Evolutionary conservation across 2,888 invertebrate genomes (phyloP).

Genomic region (Ectemnius cavifrons): DNA sequence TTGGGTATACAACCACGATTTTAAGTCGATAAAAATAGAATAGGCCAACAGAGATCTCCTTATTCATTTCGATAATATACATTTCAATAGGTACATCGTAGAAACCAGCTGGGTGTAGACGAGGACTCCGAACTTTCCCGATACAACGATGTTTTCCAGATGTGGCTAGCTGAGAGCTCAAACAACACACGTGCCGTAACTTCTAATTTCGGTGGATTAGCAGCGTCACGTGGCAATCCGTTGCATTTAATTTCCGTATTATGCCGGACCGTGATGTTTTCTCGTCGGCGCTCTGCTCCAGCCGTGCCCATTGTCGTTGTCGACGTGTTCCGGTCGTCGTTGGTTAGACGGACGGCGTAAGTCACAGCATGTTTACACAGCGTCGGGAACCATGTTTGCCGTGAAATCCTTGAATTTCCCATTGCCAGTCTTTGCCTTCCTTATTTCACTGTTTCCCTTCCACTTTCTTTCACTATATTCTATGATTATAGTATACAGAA

Average conservation of each 20-base stretch:
- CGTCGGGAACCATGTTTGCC: slow-evolving; percentile 65
- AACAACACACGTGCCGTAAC: too few relatives aligned
- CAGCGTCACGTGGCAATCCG: slow-evolving; percentile 15
- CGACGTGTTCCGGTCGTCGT: slow-evolving; percentile 21
- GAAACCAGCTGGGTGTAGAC: too few relatives aligned
- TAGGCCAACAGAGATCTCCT: too few relatives aligned
- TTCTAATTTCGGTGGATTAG: background rate
- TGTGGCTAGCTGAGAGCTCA: too few relatives aligned
- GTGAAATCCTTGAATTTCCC: slow-evolving; percentile 64
- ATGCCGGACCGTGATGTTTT: slow-evolving; percentile 60
- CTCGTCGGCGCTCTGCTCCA: slow-evolving; percentile 42
- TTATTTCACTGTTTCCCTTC: background rate
- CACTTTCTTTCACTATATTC: slow-evolving; percentile 29
- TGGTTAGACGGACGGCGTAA: slow-evolving; percentile 53
- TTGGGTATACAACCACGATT: too few relatives aligned
- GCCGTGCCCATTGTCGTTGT: slow-evolving; percentile 22
- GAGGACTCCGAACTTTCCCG: too few relatives aligned
- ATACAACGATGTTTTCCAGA: too few relatives aligned
- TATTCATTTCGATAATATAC: too few relatives aligned
- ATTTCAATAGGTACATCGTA: too few relatives aligned
- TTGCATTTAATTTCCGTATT: slow-evolving; percentile 54
- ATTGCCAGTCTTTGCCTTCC: slow-evolving; percentile 23
- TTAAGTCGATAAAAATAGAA: too few relatives aligned
- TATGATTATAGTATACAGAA: slow-evolving; percentile 11
- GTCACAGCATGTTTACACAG: slow-evolving; percentile 66